A percentile compares a stretch with the other conserved stretches of the same genome.
Conservation (phyloP, 2,888 invertebrate species). For the Epistrophe grossulariae region DNA sequence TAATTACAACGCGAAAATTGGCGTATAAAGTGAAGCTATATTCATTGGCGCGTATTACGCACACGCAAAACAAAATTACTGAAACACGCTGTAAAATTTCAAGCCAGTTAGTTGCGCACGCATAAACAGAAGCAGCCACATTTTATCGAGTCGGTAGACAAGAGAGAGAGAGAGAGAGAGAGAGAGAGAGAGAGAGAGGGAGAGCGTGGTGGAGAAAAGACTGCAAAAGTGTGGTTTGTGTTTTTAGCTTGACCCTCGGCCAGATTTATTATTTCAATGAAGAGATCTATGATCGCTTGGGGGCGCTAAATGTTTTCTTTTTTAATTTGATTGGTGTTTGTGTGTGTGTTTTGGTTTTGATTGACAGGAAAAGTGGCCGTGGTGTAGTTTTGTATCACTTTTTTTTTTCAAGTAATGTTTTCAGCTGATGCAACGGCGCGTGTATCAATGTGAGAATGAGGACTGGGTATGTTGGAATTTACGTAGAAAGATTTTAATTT, state of each 20-base stretch:
- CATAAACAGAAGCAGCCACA: slow-evolving; percentile 46
- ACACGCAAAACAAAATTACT: slow-evolving; percentile 64
- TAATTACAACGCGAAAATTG: slow-evolving; percentile 71
- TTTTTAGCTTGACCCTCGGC: slow-evolving; percentile 64
- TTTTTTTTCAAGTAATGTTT: slow-evolving; percentile 28
- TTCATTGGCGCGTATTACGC: slow-evolving; percentile 50
- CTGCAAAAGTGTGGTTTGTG: slow-evolving; percentile 26
- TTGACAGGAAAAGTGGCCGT: slow-evolving; percentile 69
- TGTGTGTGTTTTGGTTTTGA: slow-evolving; percentile 50
- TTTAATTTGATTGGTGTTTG: background rate
- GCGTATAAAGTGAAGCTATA: slow-evolving; percentile 49
- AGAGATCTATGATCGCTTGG: slow-evolving; percentile 54
- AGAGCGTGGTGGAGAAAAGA: slow-evolving; percentile 7
- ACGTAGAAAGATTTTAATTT: slow-evolving; percentile 1
- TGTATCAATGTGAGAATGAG: slow-evolving; percentile 34
- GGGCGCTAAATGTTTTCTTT: slow-evolving; percentile 64
- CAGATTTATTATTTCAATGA: slow-evolving; percentile 54
- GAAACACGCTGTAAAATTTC: slow-evolving; percentile 47
- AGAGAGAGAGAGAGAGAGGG: slow-evolving; percentile 10
- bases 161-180: slow-evolving; percentile 12
- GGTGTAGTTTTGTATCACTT: slow-evolving; percentile 18
- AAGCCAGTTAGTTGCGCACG: slow-evolving; percentile 63
- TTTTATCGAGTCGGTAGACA: background rate
- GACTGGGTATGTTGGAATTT: slow-evolving; percentile 21
- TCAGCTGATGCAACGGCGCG: slow-evolving; percentile 35